Base-by-base conservation (phyloP, 2,113 vertebrate species). In the Cheirogaleus medius region DNA sequence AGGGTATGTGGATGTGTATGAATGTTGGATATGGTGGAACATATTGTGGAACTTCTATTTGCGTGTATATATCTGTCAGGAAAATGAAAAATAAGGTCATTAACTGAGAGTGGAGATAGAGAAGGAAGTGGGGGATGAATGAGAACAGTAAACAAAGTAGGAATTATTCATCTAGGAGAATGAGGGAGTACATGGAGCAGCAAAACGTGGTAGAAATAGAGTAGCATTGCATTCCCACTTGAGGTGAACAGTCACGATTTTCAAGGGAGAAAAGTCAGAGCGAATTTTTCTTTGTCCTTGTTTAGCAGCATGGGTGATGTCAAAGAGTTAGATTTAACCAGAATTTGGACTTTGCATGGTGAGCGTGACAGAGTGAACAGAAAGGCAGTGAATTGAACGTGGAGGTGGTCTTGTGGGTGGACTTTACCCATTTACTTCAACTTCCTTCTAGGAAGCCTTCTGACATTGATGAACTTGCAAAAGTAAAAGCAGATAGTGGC, bases 161-260 rank as follows among this genome's bases (percentile, higher is more conserved):
- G 58, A 39, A 56, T 66, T 71, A 58, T 71, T 89, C 34, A 73
- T 34, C 11, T 37, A 39, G 60, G 3, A 87, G 17, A 49, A 54
- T 2, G 18, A 78, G 23, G 5, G 5, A 18, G 18, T 47, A 0
- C 14, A 54, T 34, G 0, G 23, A 83, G 8, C 2, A 34, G 23
- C 18, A 91, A 52, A 71, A 27, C 5, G 12, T 20, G 3, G 13
- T 6, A 58, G 54, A 69, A 80, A 21, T 3, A 14, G 8, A 1
- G 1, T 2, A 69, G n/a, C 8, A 27, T 56, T 11, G 29, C 15
- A 21, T 10, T 74, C 7, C 5, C 37, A n/a, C 7, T 42, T 54
- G n/a, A 76, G 12, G 11, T 37, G 64, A 32, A n/a, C 8, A 17
- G 12, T 47, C 34, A 54, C 12, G 11, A 76, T 32, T 29, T 60